These are phyloP conservation scores for Gorsachius goisagi DNA, from an alignment of 2,113 vertebrate genomes.

Conservation along the genomic window DNA sequence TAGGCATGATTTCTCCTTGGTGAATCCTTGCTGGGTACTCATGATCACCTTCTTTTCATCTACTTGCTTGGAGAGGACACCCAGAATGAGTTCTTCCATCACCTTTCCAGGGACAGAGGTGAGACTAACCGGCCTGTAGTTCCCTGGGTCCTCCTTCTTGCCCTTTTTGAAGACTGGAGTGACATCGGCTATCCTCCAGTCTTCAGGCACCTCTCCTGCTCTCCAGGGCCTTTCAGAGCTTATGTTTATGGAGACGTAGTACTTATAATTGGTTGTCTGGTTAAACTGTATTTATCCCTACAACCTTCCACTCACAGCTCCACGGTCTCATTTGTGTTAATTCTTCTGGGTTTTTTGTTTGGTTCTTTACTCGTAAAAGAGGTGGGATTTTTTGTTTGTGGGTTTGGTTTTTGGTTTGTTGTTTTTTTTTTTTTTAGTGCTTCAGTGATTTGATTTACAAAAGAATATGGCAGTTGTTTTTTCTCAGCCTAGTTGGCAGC, in stretches of 20 bases:
- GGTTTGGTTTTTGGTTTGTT: accelerated
- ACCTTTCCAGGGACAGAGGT: no score
- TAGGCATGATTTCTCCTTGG: no score
- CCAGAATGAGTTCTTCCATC: no score
- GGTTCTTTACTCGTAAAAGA: background rate
- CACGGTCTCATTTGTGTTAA: background rate
- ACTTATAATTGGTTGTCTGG: background rate
- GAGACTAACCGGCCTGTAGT: no score
- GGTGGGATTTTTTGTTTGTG: background rate
- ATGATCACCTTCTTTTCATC: no score
- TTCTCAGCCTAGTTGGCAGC: background rate
- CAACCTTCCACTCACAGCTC: background rate
- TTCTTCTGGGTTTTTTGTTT: background rate
- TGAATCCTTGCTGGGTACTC: no score
- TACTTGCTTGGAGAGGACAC: no score
- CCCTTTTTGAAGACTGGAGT: no score
- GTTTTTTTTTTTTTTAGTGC: background rate
- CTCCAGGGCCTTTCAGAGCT: background rate
- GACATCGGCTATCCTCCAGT: no score
- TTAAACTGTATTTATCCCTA: background rate
- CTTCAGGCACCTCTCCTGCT: no score
- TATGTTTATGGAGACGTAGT: background rate
- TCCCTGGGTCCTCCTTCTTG: no score
- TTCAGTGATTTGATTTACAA: background rate
- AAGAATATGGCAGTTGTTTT: background rate